A percentile compares a stretch with the other conserved stretches of the same genome.
Conservation (phyloP, 2,888 invertebrate species). For the Leptinotarsa rubiginosa region DNA sequence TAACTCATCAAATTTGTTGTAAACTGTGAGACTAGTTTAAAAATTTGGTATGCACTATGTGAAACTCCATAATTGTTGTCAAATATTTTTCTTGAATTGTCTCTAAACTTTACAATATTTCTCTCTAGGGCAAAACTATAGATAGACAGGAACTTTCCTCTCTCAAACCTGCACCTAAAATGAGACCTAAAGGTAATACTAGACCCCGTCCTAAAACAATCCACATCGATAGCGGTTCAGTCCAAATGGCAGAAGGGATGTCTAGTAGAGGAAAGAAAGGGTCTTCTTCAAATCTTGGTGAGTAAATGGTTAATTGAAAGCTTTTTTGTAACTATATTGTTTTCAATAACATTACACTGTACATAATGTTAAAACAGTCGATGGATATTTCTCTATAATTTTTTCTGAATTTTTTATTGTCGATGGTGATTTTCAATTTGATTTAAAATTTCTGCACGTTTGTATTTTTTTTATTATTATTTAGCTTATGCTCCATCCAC, state of each 20-base stretch:
- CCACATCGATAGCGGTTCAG: constrained; percentile 85
- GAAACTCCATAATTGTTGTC: too few relatives aligned
- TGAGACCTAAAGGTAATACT: constrained; percentile 73
- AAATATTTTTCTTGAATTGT: constrained; percentile 9
- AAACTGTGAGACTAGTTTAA: too few relatives aligned
- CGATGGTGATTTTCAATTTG: constrained; percentile 39
- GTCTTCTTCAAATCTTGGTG: constrained; percentile 86
- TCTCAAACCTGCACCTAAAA: constrained; percentile 73
- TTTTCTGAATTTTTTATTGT: constrained; percentile 28
- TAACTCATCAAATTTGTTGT: too few relatives aligned
- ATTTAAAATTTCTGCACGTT: constrained; percentile 50
- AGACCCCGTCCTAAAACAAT: constrained; percentile 91
- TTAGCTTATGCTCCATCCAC: constrained; percentile 69
- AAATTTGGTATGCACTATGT: too few relatives aligned
- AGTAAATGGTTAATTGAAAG: constrained; percentile 48
- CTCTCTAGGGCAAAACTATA: constrained; percentile 79
- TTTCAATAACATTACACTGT: constrained; percentile 8
- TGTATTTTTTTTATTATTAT: constrained; percentile 52
- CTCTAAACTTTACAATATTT: not conserved
- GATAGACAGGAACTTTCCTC: constrained; percentile 76
- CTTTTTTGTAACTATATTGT: constrained; percentile 28
- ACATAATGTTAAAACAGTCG: not conserved
- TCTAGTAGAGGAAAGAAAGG: constrained; percentile 83
- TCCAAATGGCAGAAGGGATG: constrained; percentile 82
- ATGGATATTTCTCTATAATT: constrained; percentile 22